Evolutionary conservation across 2,888 invertebrate genomes (phyloP), one percentile per base, ranked within the genome.

Genomic region (Balanococcus diminutus): DNA sequence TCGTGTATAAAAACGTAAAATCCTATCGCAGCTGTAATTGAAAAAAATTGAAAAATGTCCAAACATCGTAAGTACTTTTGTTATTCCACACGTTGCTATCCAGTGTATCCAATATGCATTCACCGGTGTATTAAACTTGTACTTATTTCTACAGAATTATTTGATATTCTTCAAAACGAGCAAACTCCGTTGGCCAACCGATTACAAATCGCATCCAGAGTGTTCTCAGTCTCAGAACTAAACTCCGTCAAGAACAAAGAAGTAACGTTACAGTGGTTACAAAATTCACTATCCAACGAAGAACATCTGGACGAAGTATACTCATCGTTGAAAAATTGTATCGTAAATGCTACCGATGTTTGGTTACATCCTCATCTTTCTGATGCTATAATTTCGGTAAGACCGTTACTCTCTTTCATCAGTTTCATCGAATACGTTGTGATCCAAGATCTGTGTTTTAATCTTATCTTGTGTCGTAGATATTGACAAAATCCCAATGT

Each of bases 151-250:
- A n/a, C 32, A 83, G 83, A 56, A 28, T 67, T 84, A 25, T 51
- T 79, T 9, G 85, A 85, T 51, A 9, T 75, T n/a, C 81, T 86
- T 22, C 31, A 56, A 32, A 61, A 81, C 22, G 86, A 86, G 14
- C 51, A 39, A 14, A 31, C 32, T 11, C 31, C 32, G 8, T 56
- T 86, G 14, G 42, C 51, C 3, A 22, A 86, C 56, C 86, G 86
- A 36, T 81, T 86, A 36, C 79, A 86, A 81, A 81, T 81, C 28
- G 81, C 81, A 19, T 31, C 51, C 6, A n/a, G 81, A 31, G 51
- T 46, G 25, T 86, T 86, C 39, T 25, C 81, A 1, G 36, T 42
- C 2, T 4, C 32, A 1, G 81, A 86, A n/a, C 25, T 56, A 6
- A 25, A 81, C 16, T 14, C 56, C n/a, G n/a, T 56, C 9, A 86